phyloP scores from a whole-genome alignment of 2,888 invertebrate species.

The Harpagoxenus sublaevis region DNA sequence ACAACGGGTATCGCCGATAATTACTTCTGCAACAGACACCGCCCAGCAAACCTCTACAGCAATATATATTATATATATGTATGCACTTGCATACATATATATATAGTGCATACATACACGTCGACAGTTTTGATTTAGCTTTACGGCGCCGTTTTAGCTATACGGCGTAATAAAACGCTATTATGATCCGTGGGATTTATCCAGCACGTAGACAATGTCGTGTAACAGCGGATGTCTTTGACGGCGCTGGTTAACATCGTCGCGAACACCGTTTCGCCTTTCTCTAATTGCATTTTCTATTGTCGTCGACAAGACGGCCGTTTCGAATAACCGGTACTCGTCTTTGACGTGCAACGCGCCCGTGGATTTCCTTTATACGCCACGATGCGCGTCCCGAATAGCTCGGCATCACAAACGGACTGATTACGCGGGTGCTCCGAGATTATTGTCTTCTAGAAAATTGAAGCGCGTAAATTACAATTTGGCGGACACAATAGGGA shows the following conservation, averaged over 20 bases:
- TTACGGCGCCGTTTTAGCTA: conserved; percentile 51
- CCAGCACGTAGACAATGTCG: conserved; percentile 13
- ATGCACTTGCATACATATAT: background rate
- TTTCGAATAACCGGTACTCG: conserved; percentile 9
- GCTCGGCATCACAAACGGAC: background rate
- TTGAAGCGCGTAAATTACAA: background rate
- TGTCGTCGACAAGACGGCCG: background rate
- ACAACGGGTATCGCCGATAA: conserved; percentile 41
- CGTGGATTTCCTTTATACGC: background rate
- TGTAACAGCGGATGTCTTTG: conserved; percentile 8
- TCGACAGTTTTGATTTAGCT: conserved; percentile 51
- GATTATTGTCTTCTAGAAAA: conserved; percentile 17
- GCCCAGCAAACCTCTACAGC: conserved; percentile 3
- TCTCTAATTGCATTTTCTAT: conserved; percentile 58
- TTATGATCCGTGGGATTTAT: conserved; percentile 42
- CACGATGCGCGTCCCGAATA: conserved; percentile 7
- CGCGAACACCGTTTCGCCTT: conserved; percentile 9
- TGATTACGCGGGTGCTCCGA: background rate
- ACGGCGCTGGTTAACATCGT: conserved; percentile 8
- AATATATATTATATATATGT: background rate
- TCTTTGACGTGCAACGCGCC: background rate
- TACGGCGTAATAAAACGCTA: conserved; percentile 58
- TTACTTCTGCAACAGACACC: conserved; percentile 44
- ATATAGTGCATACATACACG: background rate
- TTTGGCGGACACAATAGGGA: background rate